These are phyloP conservation scores for Eustalomyia histrio DNA, from an alignment of 2,888 invertebrate genomes.

Conservation along the genomic window DNA sequence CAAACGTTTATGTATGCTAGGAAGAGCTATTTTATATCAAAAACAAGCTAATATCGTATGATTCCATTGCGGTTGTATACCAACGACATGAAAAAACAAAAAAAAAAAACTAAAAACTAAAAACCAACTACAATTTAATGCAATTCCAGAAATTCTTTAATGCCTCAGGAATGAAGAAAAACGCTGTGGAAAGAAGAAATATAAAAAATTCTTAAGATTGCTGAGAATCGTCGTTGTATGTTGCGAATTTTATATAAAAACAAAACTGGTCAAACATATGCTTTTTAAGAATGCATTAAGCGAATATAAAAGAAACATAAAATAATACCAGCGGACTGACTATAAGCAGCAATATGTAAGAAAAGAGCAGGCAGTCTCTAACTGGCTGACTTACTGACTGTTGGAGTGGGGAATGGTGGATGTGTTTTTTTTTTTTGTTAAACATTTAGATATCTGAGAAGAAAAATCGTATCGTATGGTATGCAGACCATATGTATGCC, in stretches of 20 bases:
- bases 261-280: slow-evolving; percentile 65
- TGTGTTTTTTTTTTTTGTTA: slow-evolving; percentile 1
- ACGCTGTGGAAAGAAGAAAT: slow-evolving; percentile 59
- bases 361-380: background rate
- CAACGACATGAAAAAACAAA: slow-evolving; percentile 25
- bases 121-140: slow-evolving; percentile 46
- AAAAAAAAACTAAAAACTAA: too few species aligned
- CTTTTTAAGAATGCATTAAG: slow-evolving; percentile 60
- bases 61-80: slow-evolving; percentile 33
- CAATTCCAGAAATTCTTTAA: slow-evolving; percentile 63
- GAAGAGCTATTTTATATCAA: slow-evolving; percentile 38
- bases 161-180: slow-evolving; percentile 63
- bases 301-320: slow-evolving; percentile 21
- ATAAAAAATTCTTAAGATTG: slow-evolving; percentile 63
- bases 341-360: background rate
- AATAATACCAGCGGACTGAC: background rate
- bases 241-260: slow-evolving; percentile 63
- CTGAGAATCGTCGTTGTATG: slow-evolving; percentile 48
- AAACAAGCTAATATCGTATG: slow-evolving; percentile 27
- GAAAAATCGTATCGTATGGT: slow-evolving; percentile 53
- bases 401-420: slow-evolving; percentile 48
- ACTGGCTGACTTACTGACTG: background rate
- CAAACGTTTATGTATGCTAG: background rate
- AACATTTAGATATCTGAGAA: slow-evolving; percentile 60
- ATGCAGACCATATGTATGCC: slow-evolving; percentile 65